These are phyloP conservation scores for Apoderus coryli DNA, from an alignment of 2,888 invertebrate genomes.

Conservation along the genomic window DNA sequence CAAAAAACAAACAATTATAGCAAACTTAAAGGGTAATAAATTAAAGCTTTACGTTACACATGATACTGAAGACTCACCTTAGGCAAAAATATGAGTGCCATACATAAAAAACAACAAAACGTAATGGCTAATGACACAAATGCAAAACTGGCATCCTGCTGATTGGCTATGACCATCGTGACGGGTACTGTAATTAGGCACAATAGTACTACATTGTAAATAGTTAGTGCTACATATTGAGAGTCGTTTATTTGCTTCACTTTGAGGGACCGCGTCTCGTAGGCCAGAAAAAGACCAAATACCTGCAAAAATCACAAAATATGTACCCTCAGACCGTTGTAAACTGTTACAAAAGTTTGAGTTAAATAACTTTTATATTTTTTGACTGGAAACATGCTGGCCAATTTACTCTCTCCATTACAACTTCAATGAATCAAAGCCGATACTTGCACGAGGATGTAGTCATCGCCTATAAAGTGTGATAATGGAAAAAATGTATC, in stretches of 20 bases:
- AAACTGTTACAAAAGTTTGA: no score
- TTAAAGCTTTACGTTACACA: no score
- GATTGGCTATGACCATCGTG: conserved; percentile 90
- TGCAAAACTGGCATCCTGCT: conserved; percentile 94
- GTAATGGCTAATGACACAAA: conserved; percentile 94
- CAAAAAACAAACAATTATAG: conserved; percentile 2
- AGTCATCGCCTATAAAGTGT: no score
- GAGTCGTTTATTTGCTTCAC: conserved; percentile 97
- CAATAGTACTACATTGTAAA: conserved; percentile 97
- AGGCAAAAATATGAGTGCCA: conserved; percentile 96
- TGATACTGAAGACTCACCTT: conserved; percentile 77
- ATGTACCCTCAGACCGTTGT: no score
- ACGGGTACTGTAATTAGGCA: conserved; percentile 97
- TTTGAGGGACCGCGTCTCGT: conserved; percentile 95
- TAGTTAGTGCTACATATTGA: conserved; percentile 96
- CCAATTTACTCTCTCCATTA: no score
- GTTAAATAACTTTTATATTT: no score
- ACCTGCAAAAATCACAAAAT: conserved; percentile 39
- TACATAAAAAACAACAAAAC: conserved; percentile 95
- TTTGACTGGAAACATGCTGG: no score
- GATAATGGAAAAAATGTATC: no score
- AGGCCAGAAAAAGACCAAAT: conserved; percentile 94
- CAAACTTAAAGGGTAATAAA: background rate
- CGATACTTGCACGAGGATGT: no score
- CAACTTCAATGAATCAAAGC: no score